Evolutionary conservation across 2,888 invertebrate species (phyloP).

Genomic region (Lasioglossum oenotherae): DNA sequence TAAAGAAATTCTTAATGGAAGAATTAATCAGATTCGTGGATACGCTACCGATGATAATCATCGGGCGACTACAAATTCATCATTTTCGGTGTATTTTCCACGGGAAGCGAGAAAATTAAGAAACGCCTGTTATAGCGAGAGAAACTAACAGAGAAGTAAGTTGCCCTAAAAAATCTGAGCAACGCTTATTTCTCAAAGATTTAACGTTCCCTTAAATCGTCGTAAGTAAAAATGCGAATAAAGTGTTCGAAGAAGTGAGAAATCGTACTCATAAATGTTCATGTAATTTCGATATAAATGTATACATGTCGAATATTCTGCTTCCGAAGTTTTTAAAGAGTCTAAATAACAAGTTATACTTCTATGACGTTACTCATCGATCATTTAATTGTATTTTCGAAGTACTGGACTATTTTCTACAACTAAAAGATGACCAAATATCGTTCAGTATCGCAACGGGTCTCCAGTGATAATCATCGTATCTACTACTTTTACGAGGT

Average conservation of each 20-base stretch:
- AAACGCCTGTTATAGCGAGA: constrained; percentile 17
- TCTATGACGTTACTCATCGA: constrained; percentile 49
- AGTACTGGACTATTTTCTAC: constrained; percentile 50
- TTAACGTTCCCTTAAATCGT: not conserved
- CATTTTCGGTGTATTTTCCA: constrained; percentile 40
- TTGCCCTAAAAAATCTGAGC: constrained; percentile 22
- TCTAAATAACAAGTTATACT: constrained; percentile 30
- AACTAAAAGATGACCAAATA: constrained; percentile 63
- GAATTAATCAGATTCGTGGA: constrained; percentile 54
- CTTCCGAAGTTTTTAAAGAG: constrained; percentile 39
- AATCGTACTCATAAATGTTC: constrained; percentile 20
- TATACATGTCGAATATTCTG: constrained; percentile 30
- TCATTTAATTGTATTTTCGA: constrained; percentile 50
- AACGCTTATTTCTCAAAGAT: constrained; percentile 39
- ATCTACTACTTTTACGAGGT: constrained; percentile 62
- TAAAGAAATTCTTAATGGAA: constrained; percentile 60
- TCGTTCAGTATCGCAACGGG: constrained; percentile 53
- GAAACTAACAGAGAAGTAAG: constrained; percentile 52
- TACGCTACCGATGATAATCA: constrained; percentile 58
- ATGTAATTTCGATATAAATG: constrained; percentile 22
- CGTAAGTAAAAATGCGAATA: constrained; percentile 31
- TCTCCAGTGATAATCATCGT: constrained; percentile 62
- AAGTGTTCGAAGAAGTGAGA: constrained; percentile 28
- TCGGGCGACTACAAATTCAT: constrained; percentile 56
- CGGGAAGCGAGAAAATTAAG: constrained; percentile 13